Base-by-base conservation (phyloP, 2,888 invertebrate species). In the Ectemnius continuus region DNA sequence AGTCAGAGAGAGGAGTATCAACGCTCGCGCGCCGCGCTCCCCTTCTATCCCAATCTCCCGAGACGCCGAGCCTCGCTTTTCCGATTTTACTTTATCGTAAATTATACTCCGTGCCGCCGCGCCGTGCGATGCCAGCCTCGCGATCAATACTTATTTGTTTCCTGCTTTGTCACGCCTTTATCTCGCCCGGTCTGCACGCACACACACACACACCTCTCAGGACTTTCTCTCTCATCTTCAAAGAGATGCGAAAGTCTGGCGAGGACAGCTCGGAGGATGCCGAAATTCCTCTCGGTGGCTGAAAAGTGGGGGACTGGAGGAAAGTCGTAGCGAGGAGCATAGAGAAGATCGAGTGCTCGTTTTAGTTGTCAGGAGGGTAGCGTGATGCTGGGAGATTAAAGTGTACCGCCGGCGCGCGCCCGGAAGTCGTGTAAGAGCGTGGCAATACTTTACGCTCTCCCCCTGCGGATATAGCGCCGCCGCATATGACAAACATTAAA, bases 1-100 rank as follows among this genome's bases (percentile, higher is more conserved):
- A 82, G 80, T 82, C 82, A 82, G 75, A 75, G 73, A n/a, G n/a
- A n/a, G n/a, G n/a, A 71, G 65, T 67, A 72, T 80, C 79, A 36
- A 8, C 36, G 36, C 11, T 11, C 36, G 11, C 36, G 36, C 36
- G 28, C 28, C 28, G 61, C 66, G 70, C 64, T 69, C 61, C 82
- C 70, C 63, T 79, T 69, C 65, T 63, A 63, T 57, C 67, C 67
- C 61, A 59, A 57, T 76, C 71, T 80, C 60, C 46, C 23, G 65
- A 82, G 69, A 74, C 69, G 65, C 67, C 64, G 61, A 67, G 67
- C 68, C 6, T 6, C 36, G 36, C 57, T 71, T 67, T 75, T 52
- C 74, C 67, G 75, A 82, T 78, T 82, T 80, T 80, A 75, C 59
- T 67, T 76, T 62, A 62, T 66, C 79, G 58, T 76, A 67, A 81